These are phyloP conservation scores for Pygocentrus nattereri DNA, from an alignment of 2,797 vertebrate genomes.

Conservation along the genomic window DNA sequence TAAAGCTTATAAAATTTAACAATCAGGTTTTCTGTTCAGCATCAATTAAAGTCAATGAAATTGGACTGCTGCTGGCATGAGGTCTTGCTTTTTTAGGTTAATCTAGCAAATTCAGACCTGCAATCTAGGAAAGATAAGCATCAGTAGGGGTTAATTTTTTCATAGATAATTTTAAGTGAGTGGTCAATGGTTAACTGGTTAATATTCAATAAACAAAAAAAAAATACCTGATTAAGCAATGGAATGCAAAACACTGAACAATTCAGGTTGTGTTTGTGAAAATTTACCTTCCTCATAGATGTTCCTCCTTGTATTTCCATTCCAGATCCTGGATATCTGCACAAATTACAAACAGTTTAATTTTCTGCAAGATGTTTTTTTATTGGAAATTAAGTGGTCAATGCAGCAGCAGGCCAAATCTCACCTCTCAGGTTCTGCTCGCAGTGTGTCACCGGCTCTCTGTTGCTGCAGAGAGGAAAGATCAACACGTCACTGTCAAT, in stretches of 20 bases:
- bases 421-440: constrained; percentile 37
- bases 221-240: background rate
- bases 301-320: constrained; percentile 77
- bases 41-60: background rate
- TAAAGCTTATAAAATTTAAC: background rate
- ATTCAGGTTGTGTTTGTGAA: background rate
- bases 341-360: background rate
- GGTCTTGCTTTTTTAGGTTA: background rate
- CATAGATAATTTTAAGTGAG: background rate
- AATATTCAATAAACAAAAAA: background rate
- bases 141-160: background rate
- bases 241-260: too few species aligned
- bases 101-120: background rate
- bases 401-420: background rate
- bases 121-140: background rate
- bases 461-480: constrained; percentile 17
- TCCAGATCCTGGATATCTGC: constrained; percentile 80
- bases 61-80: background rate
- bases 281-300: constrained; percentile 82
- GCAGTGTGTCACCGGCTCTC: constrained; percentile 26
- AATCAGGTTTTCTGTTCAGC: background rate
- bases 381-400: background rate
- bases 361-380: background rate
- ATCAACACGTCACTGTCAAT: constrained; percentile 2
- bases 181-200: background rate